A percentile compares a stretch with the other conserved stretches of the same genome.
Conservation (phyloP, 2,888 invertebrate species). For the Athalia rosae region DNA sequence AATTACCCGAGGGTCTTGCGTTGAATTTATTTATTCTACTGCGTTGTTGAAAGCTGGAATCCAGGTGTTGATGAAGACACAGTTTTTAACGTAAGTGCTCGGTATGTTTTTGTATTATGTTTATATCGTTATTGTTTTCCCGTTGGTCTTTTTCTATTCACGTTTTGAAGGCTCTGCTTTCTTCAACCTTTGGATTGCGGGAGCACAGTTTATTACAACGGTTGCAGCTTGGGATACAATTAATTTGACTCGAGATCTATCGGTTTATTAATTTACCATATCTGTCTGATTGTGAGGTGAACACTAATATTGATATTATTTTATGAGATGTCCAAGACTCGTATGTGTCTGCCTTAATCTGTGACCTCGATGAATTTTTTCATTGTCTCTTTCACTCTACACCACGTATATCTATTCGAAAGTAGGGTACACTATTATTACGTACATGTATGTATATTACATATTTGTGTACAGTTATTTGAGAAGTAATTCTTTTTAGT, state of each 20-base stretch:
- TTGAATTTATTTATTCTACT: conserved; percentile 1
- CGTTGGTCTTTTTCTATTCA: too few relatives aligned
- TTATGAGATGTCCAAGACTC: background rate
- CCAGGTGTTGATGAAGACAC: background rate
- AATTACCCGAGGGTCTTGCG: background rate
- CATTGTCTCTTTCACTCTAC: background rate
- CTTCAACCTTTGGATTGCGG: too few relatives aligned
- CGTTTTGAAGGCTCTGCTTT: too few relatives aligned
- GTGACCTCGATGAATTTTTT: conserved; percentile 10
- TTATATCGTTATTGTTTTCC: too few relatives aligned
- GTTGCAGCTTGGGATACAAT: too few relatives aligned
- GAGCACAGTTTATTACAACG: too few relatives aligned
- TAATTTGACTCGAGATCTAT: too few relatives aligned
- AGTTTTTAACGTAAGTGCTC: too few relatives aligned
- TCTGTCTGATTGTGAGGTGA: background rate
- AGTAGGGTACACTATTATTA: background rate
- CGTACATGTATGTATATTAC: conserved; percentile 22
- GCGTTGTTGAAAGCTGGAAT: background rate
- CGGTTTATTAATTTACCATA: too few relatives aligned
- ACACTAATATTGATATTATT: background rate
- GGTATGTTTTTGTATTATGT: too few relatives aligned
- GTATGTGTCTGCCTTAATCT: conserved; percentile 29
- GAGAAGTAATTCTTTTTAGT: background rate
- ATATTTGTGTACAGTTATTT: background rate
- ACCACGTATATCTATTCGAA: background rate